These are phyloP conservation scores for Zosterops japonicus DNA, from an alignment of 2,113 vertebrate species.

Conservation along the genomic window DNA sequence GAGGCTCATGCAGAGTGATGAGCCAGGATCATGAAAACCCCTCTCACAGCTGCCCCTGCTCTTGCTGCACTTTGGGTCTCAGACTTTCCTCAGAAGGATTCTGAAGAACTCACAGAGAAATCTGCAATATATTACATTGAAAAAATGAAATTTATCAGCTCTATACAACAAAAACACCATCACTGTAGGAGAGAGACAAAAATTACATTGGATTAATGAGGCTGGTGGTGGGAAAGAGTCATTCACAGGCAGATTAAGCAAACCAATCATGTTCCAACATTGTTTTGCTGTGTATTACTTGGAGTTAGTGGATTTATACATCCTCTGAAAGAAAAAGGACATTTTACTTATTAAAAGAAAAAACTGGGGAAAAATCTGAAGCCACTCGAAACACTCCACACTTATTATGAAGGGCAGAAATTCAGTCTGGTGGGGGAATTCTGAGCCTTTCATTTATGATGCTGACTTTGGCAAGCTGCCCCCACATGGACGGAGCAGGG, in stretches of 20 bases:
- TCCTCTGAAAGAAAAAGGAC: background rate
- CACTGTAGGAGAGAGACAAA: background rate
- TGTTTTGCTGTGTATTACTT: background rate
- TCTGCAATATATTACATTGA: background rate
- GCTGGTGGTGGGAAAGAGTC: background rate
- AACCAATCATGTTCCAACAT: background rate
- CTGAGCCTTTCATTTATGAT: background rate
- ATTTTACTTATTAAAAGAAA: background rate
- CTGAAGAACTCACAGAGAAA: background rate
- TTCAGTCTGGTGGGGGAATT: background rate
- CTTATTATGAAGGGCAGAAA: background rate
- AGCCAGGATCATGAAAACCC: background rate
- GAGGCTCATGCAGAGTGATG: fast-evolving
- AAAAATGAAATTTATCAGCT: background rate
- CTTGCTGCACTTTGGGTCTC: background rate
- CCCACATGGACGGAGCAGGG: background rate
- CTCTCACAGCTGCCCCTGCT: background rate
- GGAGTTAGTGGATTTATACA: background rate
- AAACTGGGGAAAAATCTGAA: background rate
- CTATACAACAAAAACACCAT: background rate
- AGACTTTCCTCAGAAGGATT: background rate
- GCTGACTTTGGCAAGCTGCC: background rate
- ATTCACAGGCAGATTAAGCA: background rate
- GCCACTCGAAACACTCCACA: background rate
- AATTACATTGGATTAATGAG: background rate